Percentiles rank a stretch among this genome's conserved stretches.
Conservation (phyloP, 1,140 invertebrate species). For the Sarcophaga bullata region DNA sequence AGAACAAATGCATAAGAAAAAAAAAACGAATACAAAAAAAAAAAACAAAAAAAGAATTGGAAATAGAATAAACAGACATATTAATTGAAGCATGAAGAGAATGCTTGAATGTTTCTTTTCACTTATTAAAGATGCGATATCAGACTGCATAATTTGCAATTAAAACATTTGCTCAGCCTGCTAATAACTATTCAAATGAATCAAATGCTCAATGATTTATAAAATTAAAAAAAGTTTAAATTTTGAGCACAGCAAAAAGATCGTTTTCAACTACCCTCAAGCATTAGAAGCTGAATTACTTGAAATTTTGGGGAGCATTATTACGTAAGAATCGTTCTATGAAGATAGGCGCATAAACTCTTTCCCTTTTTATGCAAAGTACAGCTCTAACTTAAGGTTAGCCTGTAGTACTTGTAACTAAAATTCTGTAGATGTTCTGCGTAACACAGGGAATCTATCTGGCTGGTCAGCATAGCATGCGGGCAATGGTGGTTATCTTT, state of each 20-base stretch:
- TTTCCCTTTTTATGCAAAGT: not conserved
- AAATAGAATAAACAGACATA: not conserved
- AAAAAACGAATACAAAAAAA: no score
- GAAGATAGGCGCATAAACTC: not conserved
- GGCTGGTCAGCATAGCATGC: no score
- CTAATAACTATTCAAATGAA: conserved; percentile 9
- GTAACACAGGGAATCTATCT: not conserved
- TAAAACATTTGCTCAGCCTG: not conserved
- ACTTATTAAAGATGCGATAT: not conserved
- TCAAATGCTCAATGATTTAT: conserved; percentile 23
- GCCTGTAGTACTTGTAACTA: not conserved
- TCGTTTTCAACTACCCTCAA: not conserved
- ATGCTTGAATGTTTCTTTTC: not conserved
- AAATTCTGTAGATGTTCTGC: not conserved
- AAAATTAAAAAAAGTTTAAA: not conserved
- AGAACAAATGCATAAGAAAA: not conserved
- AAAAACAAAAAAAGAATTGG: not conserved
- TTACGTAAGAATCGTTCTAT: not conserved
- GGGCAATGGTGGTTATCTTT: no score
- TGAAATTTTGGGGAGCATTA: no score
- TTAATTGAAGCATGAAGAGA: conserved; percentile 14
- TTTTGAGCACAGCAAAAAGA: not conserved
- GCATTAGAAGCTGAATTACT: not conserved
- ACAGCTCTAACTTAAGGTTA: no score
- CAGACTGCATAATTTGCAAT: not conserved